phyloP scores from a whole-genome alignment of 2,888 invertebrate genomes.

The Pomacea canaliculata region DNA sequence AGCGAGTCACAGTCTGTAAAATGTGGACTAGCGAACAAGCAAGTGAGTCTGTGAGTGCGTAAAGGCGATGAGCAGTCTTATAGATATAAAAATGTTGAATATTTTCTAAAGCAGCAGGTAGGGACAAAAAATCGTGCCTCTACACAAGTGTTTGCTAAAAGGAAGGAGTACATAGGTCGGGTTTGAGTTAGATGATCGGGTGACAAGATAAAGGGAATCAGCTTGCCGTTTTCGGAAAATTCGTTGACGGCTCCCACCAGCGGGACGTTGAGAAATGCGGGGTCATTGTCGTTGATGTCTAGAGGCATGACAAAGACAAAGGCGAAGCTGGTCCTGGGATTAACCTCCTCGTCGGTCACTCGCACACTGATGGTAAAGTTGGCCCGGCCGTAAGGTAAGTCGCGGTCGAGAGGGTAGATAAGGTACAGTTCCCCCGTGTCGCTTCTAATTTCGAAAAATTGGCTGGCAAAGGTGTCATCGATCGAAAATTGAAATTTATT shows the following conservation, averaged over 20 bases:
- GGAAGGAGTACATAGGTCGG: too few species aligned
- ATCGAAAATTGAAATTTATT: slow-evolving; percentile 88
- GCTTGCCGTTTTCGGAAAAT: slow-evolving; percentile 76
- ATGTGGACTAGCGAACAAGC: too few species aligned
- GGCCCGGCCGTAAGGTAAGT: slow-evolving; percentile 91
- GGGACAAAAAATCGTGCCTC: too few species aligned
- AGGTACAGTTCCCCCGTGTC: slow-evolving; percentile 96
- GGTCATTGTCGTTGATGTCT: slow-evolving; percentile 97
- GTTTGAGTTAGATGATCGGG: too few species aligned
- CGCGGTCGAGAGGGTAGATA: slow-evolving; percentile 90
- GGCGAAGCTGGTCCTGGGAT: slow-evolving; percentile 83
- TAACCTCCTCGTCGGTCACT: slow-evolving; percentile 62
- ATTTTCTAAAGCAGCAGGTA: too few species aligned
- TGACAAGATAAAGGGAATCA: slow-evolving; percentile 8
- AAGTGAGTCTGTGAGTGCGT: too few species aligned
- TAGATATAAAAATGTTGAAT: too few species aligned
- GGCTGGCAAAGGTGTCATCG: slow-evolving; percentile 4
- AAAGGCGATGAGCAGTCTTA: too few species aligned
- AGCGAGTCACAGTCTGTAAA: too few species aligned
- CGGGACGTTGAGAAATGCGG: slow-evolving; percentile 77
- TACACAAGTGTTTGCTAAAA: too few species aligned
- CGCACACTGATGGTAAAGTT: slow-evolving; percentile 59
- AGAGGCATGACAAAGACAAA: slow-evolving; percentile 96
- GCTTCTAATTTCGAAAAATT: slow-evolving; percentile 86
- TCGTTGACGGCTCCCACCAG: slow-evolving; percentile 82